A percentile compares a stretch with the other conserved stretches of the same genome.
Evolutionary conservation across 2,888 invertebrate genomes (phyloP).

Genomic region (Thera obeliscata): DNA sequence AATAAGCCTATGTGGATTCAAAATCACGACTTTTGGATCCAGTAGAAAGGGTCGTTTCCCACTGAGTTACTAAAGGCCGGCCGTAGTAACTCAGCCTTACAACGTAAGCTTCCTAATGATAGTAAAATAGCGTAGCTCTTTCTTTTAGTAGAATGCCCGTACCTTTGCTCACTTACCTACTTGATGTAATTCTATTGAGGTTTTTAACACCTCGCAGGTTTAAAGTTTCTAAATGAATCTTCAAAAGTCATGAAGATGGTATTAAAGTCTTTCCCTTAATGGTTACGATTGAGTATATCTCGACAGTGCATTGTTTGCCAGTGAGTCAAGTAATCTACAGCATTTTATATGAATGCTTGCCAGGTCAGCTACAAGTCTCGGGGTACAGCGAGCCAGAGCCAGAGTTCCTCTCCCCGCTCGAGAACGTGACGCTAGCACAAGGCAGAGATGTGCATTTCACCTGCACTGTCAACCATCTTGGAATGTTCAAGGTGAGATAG

Average conservation of each 20-base stretch:
- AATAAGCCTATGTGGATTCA: background rate
- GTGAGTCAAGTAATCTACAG: background rate
- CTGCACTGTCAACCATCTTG: constrained; percentile 94
- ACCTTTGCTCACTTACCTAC: background rate
- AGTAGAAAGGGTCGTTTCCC: constrained; percentile 6
- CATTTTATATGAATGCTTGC: constrained; percentile 28
- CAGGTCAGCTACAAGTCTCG: constrained; percentile 77
- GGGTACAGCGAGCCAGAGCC: constrained; percentile 84
- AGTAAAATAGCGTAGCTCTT: constrained; percentile 6
- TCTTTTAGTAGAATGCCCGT: background rate
- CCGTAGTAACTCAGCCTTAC: constrained; percentile 14
- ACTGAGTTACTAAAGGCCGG: constrained; percentile 2
- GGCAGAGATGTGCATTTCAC: constrained; percentile 95
- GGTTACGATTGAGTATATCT: too few species aligned
- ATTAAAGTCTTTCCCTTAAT: too few species aligned
- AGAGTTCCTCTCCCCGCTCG: constrained; percentile 92
- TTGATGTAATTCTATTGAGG: background rate
- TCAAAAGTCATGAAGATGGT: too few species aligned
- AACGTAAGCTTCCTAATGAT: constrained; percentile 18
- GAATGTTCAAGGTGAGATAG: constrained; percentile 88
- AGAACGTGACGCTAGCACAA: constrained; percentile 93
- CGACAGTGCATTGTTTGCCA: too few species aligned
- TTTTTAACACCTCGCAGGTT: background rate
- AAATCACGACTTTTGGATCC: constrained; percentile 11
- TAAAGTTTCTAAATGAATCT: too few species aligned